Base-by-base conservation (phyloP, 2,113 vertebrate genomes). In the Platichthys stellatus region DNA sequence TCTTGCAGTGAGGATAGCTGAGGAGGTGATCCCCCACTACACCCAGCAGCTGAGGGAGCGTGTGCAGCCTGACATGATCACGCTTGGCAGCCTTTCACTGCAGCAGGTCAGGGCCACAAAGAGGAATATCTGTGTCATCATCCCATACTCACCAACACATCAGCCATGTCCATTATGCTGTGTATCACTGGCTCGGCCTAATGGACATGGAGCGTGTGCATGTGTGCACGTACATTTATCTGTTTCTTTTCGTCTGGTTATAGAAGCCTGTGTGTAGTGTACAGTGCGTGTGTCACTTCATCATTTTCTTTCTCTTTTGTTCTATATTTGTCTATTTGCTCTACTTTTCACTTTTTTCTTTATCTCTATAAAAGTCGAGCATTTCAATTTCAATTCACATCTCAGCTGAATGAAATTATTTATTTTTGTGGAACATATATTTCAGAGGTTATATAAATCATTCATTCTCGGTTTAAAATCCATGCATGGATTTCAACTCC, bases 41-140 rank as follows among this genome's bases (percentile, higher is more conserved):
- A 86, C 93, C 0, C 87, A 96, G 86, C 94, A 95, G 90, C 96
- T 95, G 79, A 94, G 95, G 90, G 95, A 93, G 86, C 90, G 89
- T 31, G 94, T 95, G 93, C 94, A 89, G 87, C 90, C 93, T 95
- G 95, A 96, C 84, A 92, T 95, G 93, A 94, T 97, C 92, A 93
- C 95, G 88, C 93, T 96, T 92, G 94, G 93, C 95, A 95, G 93
- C 86, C 89, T 95, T 95, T 94, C 95, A 85, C 85, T 93, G 89
- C 93, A 96, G 93, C 95, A 98, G 97, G 96, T 98, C 92, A 97
- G 95, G 70, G 84, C 83, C 79, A 92, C 94, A 95, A 93, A 95
- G 89, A 90, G 90, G 62, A 92, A 92, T 93, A 92, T 89, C 92
- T 92, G 93, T 93, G 92, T 94, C 86, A 92, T 92, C 76, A 67